Conservation (phyloP, 1,140 invertebrate species). For the Radopholus similis region DNA sequence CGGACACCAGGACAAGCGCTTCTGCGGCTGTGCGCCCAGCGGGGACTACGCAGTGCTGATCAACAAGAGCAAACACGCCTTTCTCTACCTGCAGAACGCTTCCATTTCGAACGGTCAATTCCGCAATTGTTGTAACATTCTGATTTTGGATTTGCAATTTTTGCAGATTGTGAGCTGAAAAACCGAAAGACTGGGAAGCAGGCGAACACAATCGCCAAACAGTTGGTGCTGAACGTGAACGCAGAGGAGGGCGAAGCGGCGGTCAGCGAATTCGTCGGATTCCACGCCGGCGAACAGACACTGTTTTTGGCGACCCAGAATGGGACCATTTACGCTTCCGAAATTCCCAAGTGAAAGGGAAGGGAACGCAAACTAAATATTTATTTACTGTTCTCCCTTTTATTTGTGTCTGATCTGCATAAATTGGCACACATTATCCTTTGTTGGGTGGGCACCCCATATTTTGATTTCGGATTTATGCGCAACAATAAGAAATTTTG, state of each 20-base stretch:
- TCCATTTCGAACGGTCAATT: conserved; percentile 22
- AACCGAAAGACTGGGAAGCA: conserved; percentile 22
- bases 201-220: conserved; percentile 16
- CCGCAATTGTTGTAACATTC: neutral
- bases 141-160: conserved; percentile 6
- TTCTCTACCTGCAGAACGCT: conserved; percentile 30
- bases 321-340: conserved; percentile 13
- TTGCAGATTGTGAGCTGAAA: conserved; percentile 21
- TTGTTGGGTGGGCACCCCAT: no score
- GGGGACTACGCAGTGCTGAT: conserved; percentile 25
- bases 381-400: no score
- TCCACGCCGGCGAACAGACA: conserved; percentile 8
- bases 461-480: no score
- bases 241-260: conserved; percentile 6
- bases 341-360: conserved; percentile 2
- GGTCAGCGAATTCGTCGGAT: conserved; percentile 21
- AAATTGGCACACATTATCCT: no score
- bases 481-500: no score
- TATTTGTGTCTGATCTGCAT: no score
- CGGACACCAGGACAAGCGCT: conserved; percentile 26
- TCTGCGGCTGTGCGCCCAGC: conserved; percentile 27
- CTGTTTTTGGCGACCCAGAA: conserved; percentile 27
- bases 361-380: neutral
- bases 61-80: conserved; percentile 25
- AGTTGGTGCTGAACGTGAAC: conserved; percentile 22